phyloP scores from a whole-genome alignment of 2,113 vertebrate species.

The Actinemys pallida region DNA sequence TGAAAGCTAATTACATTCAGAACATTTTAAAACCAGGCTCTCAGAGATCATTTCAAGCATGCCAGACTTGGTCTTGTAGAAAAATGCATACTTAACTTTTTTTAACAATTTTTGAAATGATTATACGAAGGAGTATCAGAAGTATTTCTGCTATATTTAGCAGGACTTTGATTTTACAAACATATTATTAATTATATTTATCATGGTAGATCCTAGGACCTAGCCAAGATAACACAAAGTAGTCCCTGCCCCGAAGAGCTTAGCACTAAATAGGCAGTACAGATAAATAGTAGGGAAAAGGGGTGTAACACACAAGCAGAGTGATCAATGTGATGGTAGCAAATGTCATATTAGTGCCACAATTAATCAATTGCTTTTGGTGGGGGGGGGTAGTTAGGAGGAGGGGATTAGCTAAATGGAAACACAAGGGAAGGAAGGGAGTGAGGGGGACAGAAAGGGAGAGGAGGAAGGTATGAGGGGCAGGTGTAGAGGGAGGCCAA shows the following conservation, averaged over 20 bases:
- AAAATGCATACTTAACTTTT: constrained; percentile 6
- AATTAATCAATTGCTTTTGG: neutral
- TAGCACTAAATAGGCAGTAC: neutral
- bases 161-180: constrained; percentile 26
- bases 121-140: neutral
- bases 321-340: neutral
- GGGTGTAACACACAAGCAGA: neutral
- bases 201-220: neutral
- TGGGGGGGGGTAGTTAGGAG: neutral
- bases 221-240: neutral
- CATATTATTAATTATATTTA: neutral
- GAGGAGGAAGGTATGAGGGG: neutral
- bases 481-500: neutral
- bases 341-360: neutral
- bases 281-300: neutral
- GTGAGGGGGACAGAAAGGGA: neutral
- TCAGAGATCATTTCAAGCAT: constrained; percentile 48
- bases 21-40: neutral
- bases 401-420: neutral
- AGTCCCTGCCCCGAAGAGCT: neutral
- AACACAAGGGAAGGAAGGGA: neutral
- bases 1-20: constrained; percentile 48
- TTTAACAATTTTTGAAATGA: constrained; percentile 29
- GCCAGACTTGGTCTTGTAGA: neutral
- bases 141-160: constrained; percentile 11